Percentiles rank a stretch among this genome's conserved stretches.
These are phyloP conservation scores for Equus przewalskii DNA, from an alignment of 2,113 vertebrate species.

Conservation along the genomic window DNA sequence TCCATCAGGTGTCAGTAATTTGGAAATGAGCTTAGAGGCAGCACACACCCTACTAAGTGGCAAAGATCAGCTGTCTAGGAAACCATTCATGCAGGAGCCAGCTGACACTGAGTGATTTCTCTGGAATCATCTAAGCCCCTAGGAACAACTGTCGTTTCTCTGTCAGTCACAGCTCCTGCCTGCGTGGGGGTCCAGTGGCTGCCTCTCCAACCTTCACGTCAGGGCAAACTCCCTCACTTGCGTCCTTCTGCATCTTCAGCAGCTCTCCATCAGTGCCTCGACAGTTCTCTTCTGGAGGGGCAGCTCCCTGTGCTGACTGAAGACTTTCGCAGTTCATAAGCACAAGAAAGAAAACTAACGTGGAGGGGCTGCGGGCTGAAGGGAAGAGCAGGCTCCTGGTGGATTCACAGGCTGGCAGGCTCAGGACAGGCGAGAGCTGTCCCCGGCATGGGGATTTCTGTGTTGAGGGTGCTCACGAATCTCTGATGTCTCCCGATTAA, in stretches of 20 bases:
- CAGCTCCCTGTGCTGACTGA: neutral
- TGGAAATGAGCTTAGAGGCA: conserved; percentile 48
- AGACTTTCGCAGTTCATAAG: neutral
- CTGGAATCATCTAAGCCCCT: conserved; percentile 17
- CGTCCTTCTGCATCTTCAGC: neutral
- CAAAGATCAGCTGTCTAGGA: conserved; percentile 50
- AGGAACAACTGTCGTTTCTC: conserved; percentile 43
- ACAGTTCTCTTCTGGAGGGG: conserved; percentile 40
- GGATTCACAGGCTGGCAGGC: no score
- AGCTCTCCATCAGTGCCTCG: neutral
- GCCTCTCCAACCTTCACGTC: neutral
- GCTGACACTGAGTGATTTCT: conserved; percentile 54
- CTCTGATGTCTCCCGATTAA: neutral
- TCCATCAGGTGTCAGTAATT: neutral
- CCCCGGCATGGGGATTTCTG: neutral
- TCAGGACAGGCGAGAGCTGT: rapidly evolving
- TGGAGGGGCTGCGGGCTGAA: neutral
- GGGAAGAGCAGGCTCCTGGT: neutral
- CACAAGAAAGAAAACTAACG: neutral
- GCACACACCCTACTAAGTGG: neutral
- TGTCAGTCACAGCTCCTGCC: conserved; percentile 40
- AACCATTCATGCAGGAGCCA: conserved; percentile 33
- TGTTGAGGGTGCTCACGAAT: rapidly evolving
- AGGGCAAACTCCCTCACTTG: neutral
- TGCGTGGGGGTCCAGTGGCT: neutral